A percentile compares a stretch with the other conserved stretches of the same genome.
These are phyloP conservation scores for Callimorpha dominula DNA, from an alignment of 2,888 invertebrate genomes.

Conservation along the genomic window DNA sequence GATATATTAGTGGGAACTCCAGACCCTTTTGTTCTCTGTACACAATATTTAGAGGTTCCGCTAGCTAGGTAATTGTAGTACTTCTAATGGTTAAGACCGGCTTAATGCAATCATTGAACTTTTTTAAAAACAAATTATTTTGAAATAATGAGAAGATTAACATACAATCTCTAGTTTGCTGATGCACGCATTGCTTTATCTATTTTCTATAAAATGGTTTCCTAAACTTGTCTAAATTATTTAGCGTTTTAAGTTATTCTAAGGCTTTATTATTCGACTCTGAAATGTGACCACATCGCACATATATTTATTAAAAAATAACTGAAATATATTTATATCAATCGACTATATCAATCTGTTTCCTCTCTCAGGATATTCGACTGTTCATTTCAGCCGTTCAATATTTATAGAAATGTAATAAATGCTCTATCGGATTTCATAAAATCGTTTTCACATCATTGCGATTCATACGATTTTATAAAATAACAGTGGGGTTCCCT, in stretches of 20 bases:
- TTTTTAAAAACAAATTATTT: too few species aligned
- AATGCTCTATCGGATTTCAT: conserved; percentile 45
- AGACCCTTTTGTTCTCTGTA: background rate
- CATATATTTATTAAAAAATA: background rate
- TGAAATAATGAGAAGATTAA: too few species aligned
- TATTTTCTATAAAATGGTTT: background rate
- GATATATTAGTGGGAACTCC: background rate
- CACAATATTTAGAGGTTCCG: background rate
- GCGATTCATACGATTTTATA: conserved; percentile 42
- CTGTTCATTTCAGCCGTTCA: conserved; percentile 42
- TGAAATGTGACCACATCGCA: background rate
- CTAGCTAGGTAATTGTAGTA: background rate
- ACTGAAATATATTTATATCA: conserved; percentile 26
- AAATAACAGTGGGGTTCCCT: conserved; percentile 36
- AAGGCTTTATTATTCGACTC: background rate
- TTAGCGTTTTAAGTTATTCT: background rate
- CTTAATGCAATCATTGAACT: too few species aligned
- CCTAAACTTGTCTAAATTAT: background rate
- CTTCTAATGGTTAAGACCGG: background rate
- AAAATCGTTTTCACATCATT: conserved; percentile 48
- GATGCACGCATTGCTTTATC: too few species aligned
- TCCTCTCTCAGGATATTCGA: conserved; percentile 34
- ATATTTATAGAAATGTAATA: conserved; percentile 52
- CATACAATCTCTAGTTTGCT: too few species aligned
- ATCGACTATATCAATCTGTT: conserved; percentile 34